phyloP scores from a whole-genome alignment of 2,888 invertebrate species.

The Formica aserva region DNA sequence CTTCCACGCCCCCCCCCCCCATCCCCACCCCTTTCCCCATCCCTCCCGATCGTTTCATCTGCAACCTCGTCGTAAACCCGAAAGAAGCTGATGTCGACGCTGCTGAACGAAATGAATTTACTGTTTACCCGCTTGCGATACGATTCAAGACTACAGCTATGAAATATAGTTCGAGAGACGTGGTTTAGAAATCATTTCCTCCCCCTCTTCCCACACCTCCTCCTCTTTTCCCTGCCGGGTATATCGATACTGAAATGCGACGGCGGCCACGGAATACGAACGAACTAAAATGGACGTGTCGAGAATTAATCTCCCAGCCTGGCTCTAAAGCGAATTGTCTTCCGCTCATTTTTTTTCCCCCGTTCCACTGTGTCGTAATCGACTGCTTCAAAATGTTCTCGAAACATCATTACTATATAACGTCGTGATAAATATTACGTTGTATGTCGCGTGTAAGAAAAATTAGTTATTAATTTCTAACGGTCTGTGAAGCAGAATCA shows the following conservation, averaged over 20 bases:
- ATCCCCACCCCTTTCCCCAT: too few species aligned
- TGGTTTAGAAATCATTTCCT: conserved; percentile 54
- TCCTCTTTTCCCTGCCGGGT: neutral
- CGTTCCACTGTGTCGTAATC: neutral
- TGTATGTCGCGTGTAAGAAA: neutral
- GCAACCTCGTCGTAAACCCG: conserved; percentile 35
- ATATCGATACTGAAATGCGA: conserved; percentile 50
- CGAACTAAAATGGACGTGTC: conserved; percentile 49
- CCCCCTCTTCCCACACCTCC: neutral
- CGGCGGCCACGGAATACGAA: conserved; percentile 45
- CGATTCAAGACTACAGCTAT: conserved; percentile 63
- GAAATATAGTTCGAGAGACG: conserved; percentile 62
- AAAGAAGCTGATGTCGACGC: conserved; percentile 64
- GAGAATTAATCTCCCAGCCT: conserved; percentile 41
- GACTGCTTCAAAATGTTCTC: neutral
- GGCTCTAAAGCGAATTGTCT: conserved; percentile 42
- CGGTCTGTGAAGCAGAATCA: neutral
- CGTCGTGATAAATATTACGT: neutral
- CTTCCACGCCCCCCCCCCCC: neutral
- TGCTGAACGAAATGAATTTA: conserved; percentile 79
- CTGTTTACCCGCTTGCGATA: conserved; percentile 74
- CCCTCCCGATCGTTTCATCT: conserved; percentile 12
- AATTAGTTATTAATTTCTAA: neutral
- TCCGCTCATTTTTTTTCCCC: neutral
- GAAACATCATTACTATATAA: neutral